These are phyloP conservation scores for Drosophila eugracilis DNA, from an alignment of 1,140 invertebrate species.

Conservation along the genomic window DNA sequence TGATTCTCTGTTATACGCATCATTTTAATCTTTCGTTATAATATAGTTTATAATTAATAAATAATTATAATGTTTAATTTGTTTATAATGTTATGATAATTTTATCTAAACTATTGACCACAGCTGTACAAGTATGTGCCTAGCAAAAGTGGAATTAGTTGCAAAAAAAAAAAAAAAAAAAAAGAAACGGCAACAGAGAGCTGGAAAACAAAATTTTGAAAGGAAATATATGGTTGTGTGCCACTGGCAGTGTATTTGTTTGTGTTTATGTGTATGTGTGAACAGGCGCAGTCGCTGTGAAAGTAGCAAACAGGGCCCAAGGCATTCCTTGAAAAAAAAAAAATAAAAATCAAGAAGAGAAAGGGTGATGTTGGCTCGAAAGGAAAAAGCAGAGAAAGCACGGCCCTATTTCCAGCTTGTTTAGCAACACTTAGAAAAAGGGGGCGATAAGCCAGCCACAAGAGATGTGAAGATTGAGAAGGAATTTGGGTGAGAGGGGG, in stretches of 20 bases:
- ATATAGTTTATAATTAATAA: too few relatives aligned
- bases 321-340: constrained; percentile 32
- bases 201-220: constrained; percentile 43
- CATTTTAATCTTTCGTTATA: too few relatives aligned
- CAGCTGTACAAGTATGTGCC: constrained; percentile 26
- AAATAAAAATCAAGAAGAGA: background rate
- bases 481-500: background rate
- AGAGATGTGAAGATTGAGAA: background rate
- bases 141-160: constrained; percentile 64
- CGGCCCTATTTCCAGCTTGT: constrained; percentile 66
- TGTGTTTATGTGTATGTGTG: constrained; percentile 9
- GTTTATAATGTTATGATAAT: too few relatives aligned
- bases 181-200: constrained; percentile 38
- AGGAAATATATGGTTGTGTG: constrained; percentile 53
- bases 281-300: constrained; percentile 75
- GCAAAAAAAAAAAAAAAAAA: constrained; percentile 61
- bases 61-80: too few relatives aligned
- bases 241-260: constrained; percentile 7
- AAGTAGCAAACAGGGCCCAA: constrained; percentile 72
- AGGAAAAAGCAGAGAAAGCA: background rate
- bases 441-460: constrained; percentile 1
- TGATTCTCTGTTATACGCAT: too few relatives aligned
- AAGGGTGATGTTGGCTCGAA: background rate
- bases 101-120: background rate
- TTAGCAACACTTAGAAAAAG: constrained; percentile 73